Base-by-base conservation (phyloP, 1,140 invertebrate genomes). In the Drosophila willistoni region DNA sequence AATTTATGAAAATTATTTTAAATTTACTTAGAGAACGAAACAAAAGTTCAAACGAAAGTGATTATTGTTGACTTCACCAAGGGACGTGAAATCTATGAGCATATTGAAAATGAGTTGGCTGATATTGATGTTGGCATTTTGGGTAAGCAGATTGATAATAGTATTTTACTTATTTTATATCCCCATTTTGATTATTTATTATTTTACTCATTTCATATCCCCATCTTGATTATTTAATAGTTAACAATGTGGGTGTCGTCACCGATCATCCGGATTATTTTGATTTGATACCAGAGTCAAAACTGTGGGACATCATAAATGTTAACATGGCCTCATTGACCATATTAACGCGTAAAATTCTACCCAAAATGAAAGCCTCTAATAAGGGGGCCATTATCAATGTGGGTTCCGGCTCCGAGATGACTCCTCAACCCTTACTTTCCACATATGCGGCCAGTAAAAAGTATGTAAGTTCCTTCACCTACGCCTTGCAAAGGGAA, bases 171-270 rank as follows among this genome's bases (percentile, higher is more conserved):
- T 4, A 5, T 5, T 25, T 25, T 25, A 5, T 25, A 25, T 5
- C 5, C 4, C 0, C 5, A 25, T 25, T 4, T 25, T 25, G 4
- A 25, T 25, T 25, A 3, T 6, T 19, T 75, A 25, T 25, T 25
- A 25, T 25, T 25, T 25, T 4, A 25, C 25, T 5, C 25, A 5
- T 5, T 25, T 25, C 5, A 5, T 25, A 25, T 5, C 5, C 4
- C 0, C 5, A 25, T 25, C 25, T 25, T 25, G 4, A 25, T 25
- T 25, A 3, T 6, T 19, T 75, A 93, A 42, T 92, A 98, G 97
- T 98, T 0, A 98, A 98, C 90, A 98, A 98, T 93, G 97, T 98
- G 17, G 97, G 97, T 1, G 94, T 94, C 22, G 95, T 97, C 92
- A 97, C 97, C 0, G 96, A 96, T 94, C 95, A 94, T 56, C 91